Evolutionary conservation across 1,140 invertebrate species (phyloP), one percentile per base, ranked within the genome.

Genomic region (Caerostris darwini): DNA sequence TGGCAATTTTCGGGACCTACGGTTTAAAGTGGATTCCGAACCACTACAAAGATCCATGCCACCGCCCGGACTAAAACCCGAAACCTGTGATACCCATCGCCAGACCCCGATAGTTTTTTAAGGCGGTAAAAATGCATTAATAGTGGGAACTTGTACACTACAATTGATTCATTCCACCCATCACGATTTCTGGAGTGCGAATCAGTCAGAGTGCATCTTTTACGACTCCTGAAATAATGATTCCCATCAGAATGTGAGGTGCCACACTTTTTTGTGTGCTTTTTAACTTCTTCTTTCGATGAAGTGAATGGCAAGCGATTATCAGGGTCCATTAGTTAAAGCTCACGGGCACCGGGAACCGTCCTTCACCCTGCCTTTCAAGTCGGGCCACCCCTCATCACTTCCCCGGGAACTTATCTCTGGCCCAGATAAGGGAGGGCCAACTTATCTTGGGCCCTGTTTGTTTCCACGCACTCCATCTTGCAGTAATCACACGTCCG

Each of bases 401-500:
- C 34, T 71, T 71, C 12, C 56, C 67, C 88, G 12, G 58, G 50
- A 69, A 69, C 91, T 93, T 93, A 93, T 93, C 91, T 4, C 12
- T 53, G 53, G 17, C 34, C 64, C 64, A 64, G 91, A 93, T 93
- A 93, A 93, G 82, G 56, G 77, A 82, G 57, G 50, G 83, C 91
- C 34, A 93, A 92, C 90, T 92, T 92, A 92, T 92, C 90, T 82
- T 85, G 71, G 50, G n/a, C 69, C 56, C 69, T 82, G 77, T 86
- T 69, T 77, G 91, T 93, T 82, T 93, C 82, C 34, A 50, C 10
- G 82, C 50, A 92, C 91, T 93, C 87, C 91, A 93, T 93, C 91
- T 93, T 93, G 64, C 83, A 93, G 91, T 93, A 93, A 93, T 93
- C 91, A 93, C 91, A 93, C 91, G 91, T 93, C 58, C 61, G 17